phyloP scores from a whole-genome alignment of 2,888 invertebrate genomes.

The Caenorhabditis sp. region DNA sequence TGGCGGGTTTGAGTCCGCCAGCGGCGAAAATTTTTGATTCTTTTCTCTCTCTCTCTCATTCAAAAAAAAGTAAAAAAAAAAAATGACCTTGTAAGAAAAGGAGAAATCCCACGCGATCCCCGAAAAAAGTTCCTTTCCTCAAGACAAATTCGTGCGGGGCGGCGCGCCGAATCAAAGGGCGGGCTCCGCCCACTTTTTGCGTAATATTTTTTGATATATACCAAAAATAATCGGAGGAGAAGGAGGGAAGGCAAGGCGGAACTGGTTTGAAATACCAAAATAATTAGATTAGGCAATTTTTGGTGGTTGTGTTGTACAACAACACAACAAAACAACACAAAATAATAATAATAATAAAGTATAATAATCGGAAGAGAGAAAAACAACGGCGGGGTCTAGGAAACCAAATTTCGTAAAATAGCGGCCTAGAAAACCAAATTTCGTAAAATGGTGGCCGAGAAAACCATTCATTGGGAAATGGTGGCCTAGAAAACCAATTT shows the following conservation, averaged over 20 bases:
- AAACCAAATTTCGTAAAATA: too few species aligned
- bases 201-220: not conserved
- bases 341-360: not conserved
- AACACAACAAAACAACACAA: not conserved
- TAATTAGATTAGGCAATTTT: not conserved
- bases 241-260: not conserved
- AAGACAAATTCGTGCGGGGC: not conserved
- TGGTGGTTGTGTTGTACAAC: not conserved
- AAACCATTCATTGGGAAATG: too few species aligned
- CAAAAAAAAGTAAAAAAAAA: not conserved
- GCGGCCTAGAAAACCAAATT: too few species aligned
- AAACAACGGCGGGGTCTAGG: too few species aligned
- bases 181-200: not conserved
- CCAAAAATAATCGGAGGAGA: not conserved
- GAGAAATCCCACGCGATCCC: not conserved
- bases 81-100: not conserved
- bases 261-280: not conserved
- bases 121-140: not conserved
- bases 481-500: too few species aligned
- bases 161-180: not conserved
- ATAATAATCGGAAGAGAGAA: not conserved
- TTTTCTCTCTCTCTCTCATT: too few species aligned
- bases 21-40: too few species aligned
- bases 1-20: too few species aligned
- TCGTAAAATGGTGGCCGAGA: too few species aligned